These are phyloP conservation scores for Ophion ventricosus DNA, from an alignment of 2,888 invertebrate genomes.

Conservation along the genomic window DNA sequence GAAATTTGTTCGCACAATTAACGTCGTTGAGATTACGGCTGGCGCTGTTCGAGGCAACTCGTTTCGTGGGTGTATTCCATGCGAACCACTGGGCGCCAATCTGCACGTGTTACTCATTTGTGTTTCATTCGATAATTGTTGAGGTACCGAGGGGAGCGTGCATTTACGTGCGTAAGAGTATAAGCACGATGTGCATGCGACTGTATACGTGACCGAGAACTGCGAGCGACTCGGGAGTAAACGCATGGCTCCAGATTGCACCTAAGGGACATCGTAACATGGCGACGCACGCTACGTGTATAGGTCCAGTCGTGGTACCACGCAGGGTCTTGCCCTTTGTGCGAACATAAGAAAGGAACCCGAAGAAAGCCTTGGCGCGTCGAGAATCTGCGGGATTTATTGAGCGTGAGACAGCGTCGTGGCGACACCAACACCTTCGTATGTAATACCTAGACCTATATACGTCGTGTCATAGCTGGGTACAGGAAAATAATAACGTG, in stretches of 20 bases:
- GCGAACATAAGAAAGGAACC: constrained; percentile 54
- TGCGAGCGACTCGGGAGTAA: not conserved
- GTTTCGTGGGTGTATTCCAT: not conserved
- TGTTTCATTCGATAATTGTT: not conserved
- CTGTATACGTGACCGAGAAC: not conserved
- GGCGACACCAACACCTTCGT: not conserved
- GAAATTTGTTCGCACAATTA: too few species aligned
- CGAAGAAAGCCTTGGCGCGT: constrained; percentile 46
- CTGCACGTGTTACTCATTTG: not conserved
- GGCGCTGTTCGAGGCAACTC: too few species aligned
- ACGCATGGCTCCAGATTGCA: constrained; percentile 16
- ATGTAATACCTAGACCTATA: not conserved
- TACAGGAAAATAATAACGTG: not conserved
- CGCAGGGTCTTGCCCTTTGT: constrained; percentile 46
- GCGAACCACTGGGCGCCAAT: constrained; percentile 17
- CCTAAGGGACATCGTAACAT: constrained; percentile 1
- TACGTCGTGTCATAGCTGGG: not conserved
- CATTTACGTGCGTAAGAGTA: constrained; percentile 7
- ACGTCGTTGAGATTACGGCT: too few species aligned
- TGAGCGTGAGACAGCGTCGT: not conserved
- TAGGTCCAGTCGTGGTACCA: constrained; percentile 17
- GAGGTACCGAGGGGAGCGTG: not conserved
- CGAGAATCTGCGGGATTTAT: constrained; percentile 11
- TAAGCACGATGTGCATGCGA: not conserved
- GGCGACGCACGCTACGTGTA: not conserved